Evolutionary conservation across 2,888 invertebrate species (phyloP).

Genomic region (Noctuana brunneofusca): DNA sequence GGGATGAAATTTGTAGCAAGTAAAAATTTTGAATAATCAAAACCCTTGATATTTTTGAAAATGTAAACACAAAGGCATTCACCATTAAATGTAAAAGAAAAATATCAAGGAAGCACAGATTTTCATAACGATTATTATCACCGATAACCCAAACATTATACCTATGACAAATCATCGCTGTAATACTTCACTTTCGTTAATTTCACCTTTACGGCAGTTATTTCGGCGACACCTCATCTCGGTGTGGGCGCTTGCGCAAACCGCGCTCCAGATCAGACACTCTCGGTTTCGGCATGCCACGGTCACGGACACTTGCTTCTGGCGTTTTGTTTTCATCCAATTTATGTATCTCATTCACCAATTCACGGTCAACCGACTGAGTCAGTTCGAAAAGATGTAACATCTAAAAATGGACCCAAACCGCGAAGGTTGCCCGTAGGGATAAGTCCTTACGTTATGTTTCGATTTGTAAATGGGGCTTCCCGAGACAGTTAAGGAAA

Average conservation of each 20-base stretch:
- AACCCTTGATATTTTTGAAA: too few relatives aligned
- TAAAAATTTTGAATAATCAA: too few relatives aligned
- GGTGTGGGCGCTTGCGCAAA: slow-evolving; percentile 45
- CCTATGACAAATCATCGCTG: background rate
- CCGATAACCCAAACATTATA: slow-evolving; percentile 38
- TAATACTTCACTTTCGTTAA: slow-evolving; percentile 1
- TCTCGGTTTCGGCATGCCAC: slow-evolving; percentile 68
- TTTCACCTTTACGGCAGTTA: background rate
- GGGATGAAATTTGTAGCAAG: too few relatives aligned
- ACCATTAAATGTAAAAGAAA: too few relatives aligned
- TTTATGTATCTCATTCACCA: slow-evolving; percentile 34
- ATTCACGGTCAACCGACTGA: slow-evolving; percentile 37
- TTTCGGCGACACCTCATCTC: slow-evolving; percentile 14
- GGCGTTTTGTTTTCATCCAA: slow-evolving; percentile 43
- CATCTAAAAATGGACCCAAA: background rate
- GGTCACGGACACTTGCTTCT: slow-evolving; percentile 66
- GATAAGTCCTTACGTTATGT: background rate
- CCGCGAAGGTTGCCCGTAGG: background rate
- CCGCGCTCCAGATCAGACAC: slow-evolving; percentile 62
- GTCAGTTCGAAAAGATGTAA: background rate
- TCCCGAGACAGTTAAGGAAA: slow-evolving; percentile 3
- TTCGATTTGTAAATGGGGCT: background rate
- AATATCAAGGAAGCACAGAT: too few relatives aligned
- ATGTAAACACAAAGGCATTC: too few relatives aligned
- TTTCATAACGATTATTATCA: too few relatives aligned